These are phyloP conservation scores for Colinus virginianus DNA, from an alignment of 2,113 vertebrate genomes.

Conservation along the genomic window DNA sequence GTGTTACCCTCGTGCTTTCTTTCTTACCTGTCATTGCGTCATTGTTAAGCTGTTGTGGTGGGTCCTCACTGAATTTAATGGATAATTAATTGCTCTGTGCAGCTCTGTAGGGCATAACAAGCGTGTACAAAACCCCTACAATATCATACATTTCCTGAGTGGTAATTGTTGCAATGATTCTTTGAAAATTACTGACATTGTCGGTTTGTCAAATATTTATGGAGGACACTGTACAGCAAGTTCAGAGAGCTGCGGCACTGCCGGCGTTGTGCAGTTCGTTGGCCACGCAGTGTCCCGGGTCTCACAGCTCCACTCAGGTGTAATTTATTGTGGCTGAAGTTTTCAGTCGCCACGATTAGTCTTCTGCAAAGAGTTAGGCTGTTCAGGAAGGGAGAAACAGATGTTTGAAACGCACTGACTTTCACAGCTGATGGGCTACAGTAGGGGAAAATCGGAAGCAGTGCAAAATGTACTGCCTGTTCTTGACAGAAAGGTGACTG, in stretches of 20 bases:
- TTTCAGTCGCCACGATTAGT: background rate
- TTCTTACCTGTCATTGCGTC: background rate
- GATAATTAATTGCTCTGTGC: background rate
- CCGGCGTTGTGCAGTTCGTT: background rate
- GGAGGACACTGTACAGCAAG: background rate
- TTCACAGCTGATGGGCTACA: background rate
- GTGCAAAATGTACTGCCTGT: background rate
- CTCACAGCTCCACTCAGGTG: background rate
- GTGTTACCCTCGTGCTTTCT: background rate
- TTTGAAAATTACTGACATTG: background rate
- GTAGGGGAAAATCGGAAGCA: background rate
- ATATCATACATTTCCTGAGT: background rate
- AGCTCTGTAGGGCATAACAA: background rate
- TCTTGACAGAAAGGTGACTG: background rate
- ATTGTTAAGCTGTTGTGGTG: background rate
- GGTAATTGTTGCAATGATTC: background rate
- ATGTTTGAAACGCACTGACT: background rate
- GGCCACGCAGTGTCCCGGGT: too few species aligned
- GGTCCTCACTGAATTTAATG: background rate
- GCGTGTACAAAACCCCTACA: background rate
- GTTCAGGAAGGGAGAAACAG: background rate
- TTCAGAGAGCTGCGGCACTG: background rate
- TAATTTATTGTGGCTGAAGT: background rate
- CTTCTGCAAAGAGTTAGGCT: background rate
- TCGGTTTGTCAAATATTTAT: background rate